Evolutionary conservation across 2,888 invertebrate genomes (phyloP).

Genomic region (Lordiphosa fenestrarum): DNA sequence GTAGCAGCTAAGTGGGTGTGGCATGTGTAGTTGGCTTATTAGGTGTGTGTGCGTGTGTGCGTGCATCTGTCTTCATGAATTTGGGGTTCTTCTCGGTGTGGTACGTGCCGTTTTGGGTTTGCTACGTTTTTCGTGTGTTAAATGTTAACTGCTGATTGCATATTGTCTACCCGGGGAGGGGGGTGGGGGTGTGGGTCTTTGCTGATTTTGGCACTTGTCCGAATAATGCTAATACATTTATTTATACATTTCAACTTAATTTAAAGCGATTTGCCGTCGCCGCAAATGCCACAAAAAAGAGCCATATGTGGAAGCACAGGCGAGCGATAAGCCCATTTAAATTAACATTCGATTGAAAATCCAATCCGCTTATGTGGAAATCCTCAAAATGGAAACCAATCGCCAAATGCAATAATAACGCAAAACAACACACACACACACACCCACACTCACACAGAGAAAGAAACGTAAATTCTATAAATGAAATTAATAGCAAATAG

Average conservation of each 20-base stretch:
- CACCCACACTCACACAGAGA: slow-evolving; percentile 3
- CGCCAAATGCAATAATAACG: slow-evolving; percentile 21
- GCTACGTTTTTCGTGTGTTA: slow-evolving; percentile 52
- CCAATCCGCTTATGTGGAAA: slow-evolving; percentile 30
- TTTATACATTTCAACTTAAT: slow-evolving; percentile 25
- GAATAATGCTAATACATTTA: slow-evolving; percentile 31
- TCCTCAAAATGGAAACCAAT: slow-evolving; percentile 29
- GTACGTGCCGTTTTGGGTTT: slow-evolving; percentile 55
- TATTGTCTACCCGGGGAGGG: slow-evolving; percentile 40
- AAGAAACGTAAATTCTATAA: slow-evolving; percentile 26
- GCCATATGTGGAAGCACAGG: slow-evolving; percentile 32
- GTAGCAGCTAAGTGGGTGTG: slow-evolving; percentile 23
- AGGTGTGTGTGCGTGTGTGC: slow-evolving; percentile 12
- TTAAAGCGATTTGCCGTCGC: slow-evolving; percentile 36
- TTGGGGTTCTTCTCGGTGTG: slow-evolving; percentile 11
- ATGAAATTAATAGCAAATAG: slow-evolving; percentile 39
- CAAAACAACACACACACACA: slow-evolving; percentile 14
- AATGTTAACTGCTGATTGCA: slow-evolving; percentile 70
- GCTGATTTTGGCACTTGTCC: slow-evolving; percentile 55
- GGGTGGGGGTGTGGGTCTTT: slow-evolving; percentile 1
- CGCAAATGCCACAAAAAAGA: slow-evolving; percentile 13
- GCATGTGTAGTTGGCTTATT: slow-evolving; percentile 18
- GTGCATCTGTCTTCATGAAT: slow-evolving; percentile 7
- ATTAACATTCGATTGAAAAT: slow-evolving; percentile 24
- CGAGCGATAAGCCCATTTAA: slow-evolving; percentile 37